Conservation (phyloP, 2,797 vertebrate species). For the Trematomus bernacchii region DNA sequence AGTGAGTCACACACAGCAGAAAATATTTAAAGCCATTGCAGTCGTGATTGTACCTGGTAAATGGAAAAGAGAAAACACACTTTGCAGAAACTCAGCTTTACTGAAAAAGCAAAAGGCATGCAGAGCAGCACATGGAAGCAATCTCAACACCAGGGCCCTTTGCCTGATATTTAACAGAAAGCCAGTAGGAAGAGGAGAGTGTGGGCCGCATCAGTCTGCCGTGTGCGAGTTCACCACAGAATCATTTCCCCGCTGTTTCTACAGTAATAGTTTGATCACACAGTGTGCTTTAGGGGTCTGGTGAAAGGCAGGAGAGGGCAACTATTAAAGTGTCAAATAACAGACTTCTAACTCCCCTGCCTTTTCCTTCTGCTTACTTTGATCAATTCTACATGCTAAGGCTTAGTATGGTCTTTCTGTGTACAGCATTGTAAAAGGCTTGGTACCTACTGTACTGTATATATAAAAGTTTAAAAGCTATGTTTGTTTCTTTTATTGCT, state of each 20-base stretch:
- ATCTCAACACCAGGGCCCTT: slow-evolving; percentile 51
- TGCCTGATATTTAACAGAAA: slow-evolving; percentile 56
- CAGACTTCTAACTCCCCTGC: slow-evolving; percentile 26
- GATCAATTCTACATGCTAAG: neutral
- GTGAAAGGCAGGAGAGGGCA: slow-evolving; percentile 32
- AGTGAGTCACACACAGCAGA: slow-evolving; percentile 86
- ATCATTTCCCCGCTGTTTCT: slow-evolving; percentile 44
- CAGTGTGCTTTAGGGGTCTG: slow-evolving; percentile 25
- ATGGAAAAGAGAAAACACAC: slow-evolving; percentile 28
- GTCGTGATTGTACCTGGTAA: neutral
- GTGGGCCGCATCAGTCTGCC: slow-evolving; percentile 44
- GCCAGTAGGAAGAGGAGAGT: slow-evolving; percentile 45
- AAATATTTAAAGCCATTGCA: slow-evolving; percentile 21
- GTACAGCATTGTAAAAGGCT: slow-evolving; percentile 11
- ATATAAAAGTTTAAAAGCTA: neutral
- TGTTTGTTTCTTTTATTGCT: slow-evolving; percentile 3
- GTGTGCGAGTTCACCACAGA: slow-evolving; percentile 51
- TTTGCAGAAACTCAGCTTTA: slow-evolving; percentile 24
- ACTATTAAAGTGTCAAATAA: slow-evolving; percentile 53
- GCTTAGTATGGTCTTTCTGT: slow-evolving; percentile 23
- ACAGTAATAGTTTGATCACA: slow-evolving; percentile 58
- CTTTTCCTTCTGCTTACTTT: slow-evolving; percentile 24
- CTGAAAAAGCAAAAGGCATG: slow-evolving; percentile 35
- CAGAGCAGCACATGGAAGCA: slow-evolving; percentile 70
- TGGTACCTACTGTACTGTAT: neutral